Evolutionary conservation across 1,140 invertebrate species (phyloP), one percentile per base, ranked within the genome.

Genomic region (Oedothorax gibbosus): DNA sequence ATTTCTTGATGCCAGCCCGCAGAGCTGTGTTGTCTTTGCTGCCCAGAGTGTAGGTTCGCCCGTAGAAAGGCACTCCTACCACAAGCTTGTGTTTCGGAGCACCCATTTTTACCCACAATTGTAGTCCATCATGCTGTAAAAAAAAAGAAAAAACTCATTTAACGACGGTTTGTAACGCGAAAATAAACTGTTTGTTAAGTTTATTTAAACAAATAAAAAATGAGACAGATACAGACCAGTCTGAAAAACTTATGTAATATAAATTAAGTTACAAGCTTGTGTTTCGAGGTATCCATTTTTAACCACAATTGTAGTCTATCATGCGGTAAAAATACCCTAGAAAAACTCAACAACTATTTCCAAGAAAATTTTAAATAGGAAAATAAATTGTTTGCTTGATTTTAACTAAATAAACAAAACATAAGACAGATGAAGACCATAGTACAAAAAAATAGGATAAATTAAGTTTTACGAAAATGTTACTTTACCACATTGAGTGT

Each of bases 211-310:
- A n/a, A n/a, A 2, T 35, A 35, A 35, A 5, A 2, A 2, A 35
- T 35, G 5, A 35, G 35, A 35, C 35, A 35, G 35, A 35, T 35
- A 5, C 1, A 35, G 35, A 35, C 35, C 35, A 35, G 35, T 35
- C 35, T 35, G 35, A 35, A 35, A 35, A 35, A 35, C 1, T 35
- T 35, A 35, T 35, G n/a, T n/a, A n/a, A n/a, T n/a, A n/a, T n/a
- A n/a, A n/a, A n/a, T n/a, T n/a, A n/a, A n/a, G n/a, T n/a, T n/a
- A 98, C 93, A 18, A 98, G 90, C 90, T 98, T 97, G 87, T 96
- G 94, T 7, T 94, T 93, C 0, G 95, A 94, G 87, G 95, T 96
- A 9, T 96, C 97, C 90, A 94, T 94, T 86, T 95, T 93, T 82
- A 95, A 94, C 96, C 96, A 35, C 35, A 35, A 35, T 35, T 35